phyloP scores from a whole-genome alignment of 2,797 vertebrate species.

The Schizopygopsis malacanthus region DNA sequence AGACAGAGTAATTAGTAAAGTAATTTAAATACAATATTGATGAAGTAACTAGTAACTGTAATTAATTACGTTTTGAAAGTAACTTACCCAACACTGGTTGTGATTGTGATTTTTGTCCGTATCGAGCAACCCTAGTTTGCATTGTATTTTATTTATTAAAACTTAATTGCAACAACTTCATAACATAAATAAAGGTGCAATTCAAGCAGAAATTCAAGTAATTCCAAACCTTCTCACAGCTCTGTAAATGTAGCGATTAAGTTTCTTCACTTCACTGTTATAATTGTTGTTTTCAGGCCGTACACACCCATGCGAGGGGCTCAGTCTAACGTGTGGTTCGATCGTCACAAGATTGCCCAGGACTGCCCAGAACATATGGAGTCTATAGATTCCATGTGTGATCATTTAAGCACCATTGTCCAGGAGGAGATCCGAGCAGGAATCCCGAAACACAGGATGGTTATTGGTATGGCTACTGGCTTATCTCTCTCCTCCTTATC shows the following conservation, averaged over 20 bases:
- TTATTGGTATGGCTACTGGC: constrained; percentile 78
- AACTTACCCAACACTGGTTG: too few species aligned
- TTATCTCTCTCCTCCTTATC: constrained; percentile 39
- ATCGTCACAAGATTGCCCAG: constrained; percentile 84
- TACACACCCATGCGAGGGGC: constrained; percentile 86
- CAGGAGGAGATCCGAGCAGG: constrained; percentile 82
- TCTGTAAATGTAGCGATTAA: neutral
- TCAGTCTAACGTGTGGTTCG: constrained; percentile 88
- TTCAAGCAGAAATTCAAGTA: neutral
- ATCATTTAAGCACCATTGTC: constrained; percentile 77
- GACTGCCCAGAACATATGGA: constrained; percentile 86
- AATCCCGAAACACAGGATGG: constrained; percentile 82
- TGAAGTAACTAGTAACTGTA: too few species aligned
- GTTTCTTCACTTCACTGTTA: constrained; percentile 13
- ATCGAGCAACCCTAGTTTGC: neutral
- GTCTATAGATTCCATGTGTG: constrained; percentile 85
- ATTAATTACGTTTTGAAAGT: too few species aligned
- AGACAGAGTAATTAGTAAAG: too few species aligned
- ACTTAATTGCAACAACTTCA: neutral
- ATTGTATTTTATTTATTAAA: neutral
- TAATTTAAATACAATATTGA: too few species aligned
- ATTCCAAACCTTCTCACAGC: neutral
- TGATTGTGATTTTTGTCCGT: too few species aligned
- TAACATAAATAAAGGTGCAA: neutral
- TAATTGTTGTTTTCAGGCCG: constrained; percentile 72